A percentile compares a stretch with the other conserved stretches of the same genome.
Conservation (phyloP, 2,113 vertebrate species). For the Bubalus kerabau region DNA sequence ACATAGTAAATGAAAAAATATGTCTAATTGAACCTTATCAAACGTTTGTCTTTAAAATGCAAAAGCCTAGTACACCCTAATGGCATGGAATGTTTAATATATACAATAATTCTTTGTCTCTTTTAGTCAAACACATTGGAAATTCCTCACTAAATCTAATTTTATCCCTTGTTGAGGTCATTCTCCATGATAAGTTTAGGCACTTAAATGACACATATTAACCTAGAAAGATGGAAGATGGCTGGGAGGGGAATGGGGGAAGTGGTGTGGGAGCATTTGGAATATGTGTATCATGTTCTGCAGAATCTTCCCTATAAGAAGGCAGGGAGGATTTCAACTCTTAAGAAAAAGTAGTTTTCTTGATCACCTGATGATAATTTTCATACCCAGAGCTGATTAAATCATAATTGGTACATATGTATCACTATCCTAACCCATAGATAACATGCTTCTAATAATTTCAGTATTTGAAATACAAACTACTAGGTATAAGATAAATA, state of each 20-base stretch:
- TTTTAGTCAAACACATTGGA: neutral
- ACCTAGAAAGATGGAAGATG: neutral
- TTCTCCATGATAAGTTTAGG: neutral
- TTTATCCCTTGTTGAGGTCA: neutral
- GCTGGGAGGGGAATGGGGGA: neutral
- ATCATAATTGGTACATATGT: neutral
- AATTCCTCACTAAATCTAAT: neutral
- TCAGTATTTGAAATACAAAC: neutral
- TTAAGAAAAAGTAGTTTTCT: neutral
- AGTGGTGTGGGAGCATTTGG: neutral
- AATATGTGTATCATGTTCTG: neutral
- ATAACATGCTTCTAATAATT: neutral
- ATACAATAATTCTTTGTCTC: neutral
- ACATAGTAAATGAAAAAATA: neutral
- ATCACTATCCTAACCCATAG: neutral
- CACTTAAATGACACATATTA: neutral
- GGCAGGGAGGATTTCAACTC: neutral
- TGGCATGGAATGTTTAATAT: neutral
- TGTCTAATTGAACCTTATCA: neutral
- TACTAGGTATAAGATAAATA: neutral
- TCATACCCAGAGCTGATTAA: neutral
- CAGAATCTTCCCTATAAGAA: neutral
- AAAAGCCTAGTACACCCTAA: neutral
- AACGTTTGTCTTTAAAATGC: slow-evolving; percentile 25
- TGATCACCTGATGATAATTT: neutral